Evolutionary conservation across 2,113 vertebrate species (phyloP), one percentile per base, ranked within the genome.

Genomic region (Esox niger): DNA sequence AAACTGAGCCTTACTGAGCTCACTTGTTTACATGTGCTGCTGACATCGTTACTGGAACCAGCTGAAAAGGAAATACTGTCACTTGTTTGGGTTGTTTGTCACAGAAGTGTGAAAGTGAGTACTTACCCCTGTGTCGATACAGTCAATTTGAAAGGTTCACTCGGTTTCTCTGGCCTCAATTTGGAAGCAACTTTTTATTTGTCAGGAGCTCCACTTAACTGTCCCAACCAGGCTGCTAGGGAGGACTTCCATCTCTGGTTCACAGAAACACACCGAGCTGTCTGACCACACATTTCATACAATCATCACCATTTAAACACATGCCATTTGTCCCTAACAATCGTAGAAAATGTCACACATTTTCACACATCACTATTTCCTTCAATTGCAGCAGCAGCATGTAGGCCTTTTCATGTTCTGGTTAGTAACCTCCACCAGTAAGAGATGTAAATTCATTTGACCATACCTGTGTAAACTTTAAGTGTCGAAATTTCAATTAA

Each of bases 401-500:
- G 6, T 43, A 31, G 29, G 38, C 7, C 1, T 61, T 2, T 31
- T 8, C 20, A 52, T 43, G 38, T 43, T 52, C 21, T 7, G 4
- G 47, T 52, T 21, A 52, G 47, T 21, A 6, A 1, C n/a, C 47
- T 43, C 38, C 38, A 43, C 15, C 7, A 52, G 2, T 21, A 15
- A 52, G n/a, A 23, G 47, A 15, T 7, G 47, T 21, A 8, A n/a
- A 7, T n/a, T 21, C n/a, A 52, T n/a, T 21, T 49, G 17, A 49
- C 20, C 20, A 20, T 6, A 49, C n/a, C 63, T 47, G 29, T 63
- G 61, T 68, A 52, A 20, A 30, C 32, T 38, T 25, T 1, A 46
- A 29, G 8, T 67, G 10, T 6, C 67, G 59, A 68, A 27, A 17
- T 71, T 15, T 43, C 13, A 15, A 43, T 43, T 43, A 15, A 43